Evolutionary conservation across 2,888 invertebrate species (phyloP).

Genomic region (Drosophila algonquin): DNA sequence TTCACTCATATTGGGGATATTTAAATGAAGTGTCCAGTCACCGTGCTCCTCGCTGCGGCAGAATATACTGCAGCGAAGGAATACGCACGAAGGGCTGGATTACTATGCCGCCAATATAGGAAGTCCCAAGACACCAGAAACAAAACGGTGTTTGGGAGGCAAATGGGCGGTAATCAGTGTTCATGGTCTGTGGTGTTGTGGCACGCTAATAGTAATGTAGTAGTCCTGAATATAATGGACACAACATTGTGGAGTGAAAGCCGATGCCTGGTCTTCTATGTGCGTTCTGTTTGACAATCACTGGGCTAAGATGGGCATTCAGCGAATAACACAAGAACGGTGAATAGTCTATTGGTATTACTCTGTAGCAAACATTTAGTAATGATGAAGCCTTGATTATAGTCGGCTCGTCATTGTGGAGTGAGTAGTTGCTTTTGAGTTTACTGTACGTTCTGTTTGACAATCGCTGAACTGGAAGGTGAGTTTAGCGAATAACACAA

Average conservation of each 20-base stretch:
- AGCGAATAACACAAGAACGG: constrained; percentile 82
- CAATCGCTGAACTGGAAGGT: constrained; percentile 61
- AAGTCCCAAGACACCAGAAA: constrained; percentile 75
- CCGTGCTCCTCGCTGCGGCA: constrained; percentile 34
- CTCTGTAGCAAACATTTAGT: constrained; percentile 26
- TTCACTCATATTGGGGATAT: background rate
- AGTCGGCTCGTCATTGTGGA: constrained; percentile 53
- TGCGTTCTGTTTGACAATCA: constrained; percentile 82
- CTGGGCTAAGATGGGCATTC: constrained; percentile 60
- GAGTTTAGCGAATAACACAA: constrained; percentile 81
- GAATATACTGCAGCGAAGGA: constrained; percentile 24
- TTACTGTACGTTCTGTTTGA: constrained; percentile 82
- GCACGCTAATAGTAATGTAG: constrained; percentile 34
- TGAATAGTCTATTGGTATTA: background rate
- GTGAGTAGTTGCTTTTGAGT: constrained; percentile 30
- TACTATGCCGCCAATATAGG: constrained; percentile 77
- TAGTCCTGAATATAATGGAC: constrained; percentile 9
- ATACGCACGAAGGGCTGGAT: constrained; percentile 28
- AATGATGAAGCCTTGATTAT: constrained; percentile 12
- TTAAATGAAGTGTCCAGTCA: constrained; percentile 39
- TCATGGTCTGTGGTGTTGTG: constrained; percentile 21
- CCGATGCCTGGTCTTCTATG: constrained; percentile 49
- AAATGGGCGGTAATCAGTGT: constrained; percentile 69
- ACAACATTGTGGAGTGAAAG: constrained; percentile 51
- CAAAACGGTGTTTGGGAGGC: constrained; percentile 73